A percentile compares a stretch with the other conserved stretches of the same genome.
These are phyloP conservation scores for Tricholauxania praeusta DNA, from an alignment of 2,888 invertebrate species.

Conservation along the genomic window DNA sequence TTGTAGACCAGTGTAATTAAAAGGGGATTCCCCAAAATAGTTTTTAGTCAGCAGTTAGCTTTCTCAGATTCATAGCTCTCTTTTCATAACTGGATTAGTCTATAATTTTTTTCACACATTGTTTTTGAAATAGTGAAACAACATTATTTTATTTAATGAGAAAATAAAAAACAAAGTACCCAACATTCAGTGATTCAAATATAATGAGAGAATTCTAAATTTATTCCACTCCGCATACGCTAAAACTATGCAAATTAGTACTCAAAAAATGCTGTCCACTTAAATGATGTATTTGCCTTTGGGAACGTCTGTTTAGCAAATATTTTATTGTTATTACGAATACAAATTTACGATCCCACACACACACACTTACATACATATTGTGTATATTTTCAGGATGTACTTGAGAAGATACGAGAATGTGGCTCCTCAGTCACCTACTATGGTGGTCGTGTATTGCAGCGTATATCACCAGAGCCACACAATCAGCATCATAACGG, in stretches of 20 bases:
- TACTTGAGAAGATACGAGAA: slow-evolving; percentile 87
- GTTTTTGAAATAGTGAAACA: too few species aligned
- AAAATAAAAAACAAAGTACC: too few species aligned
- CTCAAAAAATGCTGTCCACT: background rate
- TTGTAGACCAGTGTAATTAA: too few species aligned
- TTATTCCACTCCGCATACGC: too few species aligned
- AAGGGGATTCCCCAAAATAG: too few species aligned
- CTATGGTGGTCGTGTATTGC: slow-evolving; percentile 86
- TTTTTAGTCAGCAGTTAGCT: too few species aligned
- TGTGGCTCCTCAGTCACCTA: slow-evolving; percentile 91
- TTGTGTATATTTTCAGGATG: slow-evolving; percentile 71
- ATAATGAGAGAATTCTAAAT: too few species aligned
- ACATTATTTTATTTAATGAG: too few species aligned
- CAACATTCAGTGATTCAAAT: too few species aligned
- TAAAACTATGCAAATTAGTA: background rate
- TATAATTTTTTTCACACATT: too few species aligned
- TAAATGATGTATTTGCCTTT: background rate
- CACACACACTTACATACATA: background rate
- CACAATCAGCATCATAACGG: slow-evolving; percentile 20
- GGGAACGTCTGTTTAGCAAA: background rate
- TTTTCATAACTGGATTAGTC: too few species aligned
- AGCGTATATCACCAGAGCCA: slow-evolving; percentile 70
- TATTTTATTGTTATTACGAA: background rate
- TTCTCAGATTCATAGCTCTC: too few species aligned
- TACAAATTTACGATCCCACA: background rate